Evolutionary conservation across 2,888 invertebrate genomes (phyloP).

Genomic region (Nephrotoma guestfalica): DNA sequence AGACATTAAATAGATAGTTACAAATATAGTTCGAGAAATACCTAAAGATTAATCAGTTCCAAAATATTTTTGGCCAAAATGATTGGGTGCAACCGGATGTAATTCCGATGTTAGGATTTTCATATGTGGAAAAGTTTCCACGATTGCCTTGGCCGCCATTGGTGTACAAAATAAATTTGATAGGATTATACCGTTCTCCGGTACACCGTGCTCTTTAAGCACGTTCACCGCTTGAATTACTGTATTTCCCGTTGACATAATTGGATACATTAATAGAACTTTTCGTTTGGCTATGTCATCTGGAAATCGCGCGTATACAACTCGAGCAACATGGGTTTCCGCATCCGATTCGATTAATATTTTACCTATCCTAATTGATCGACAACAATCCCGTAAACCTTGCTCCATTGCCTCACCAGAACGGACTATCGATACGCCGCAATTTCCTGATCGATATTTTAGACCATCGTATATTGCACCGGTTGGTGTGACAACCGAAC

Average conservation of each 20-base stretch:
- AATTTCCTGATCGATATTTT: slow-evolving; percentile 93
- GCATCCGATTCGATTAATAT: slow-evolving; percentile 93
- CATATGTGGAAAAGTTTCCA: slow-evolving; percentile 75
- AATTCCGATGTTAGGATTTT: slow-evolving; percentile 93
- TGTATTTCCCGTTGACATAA: slow-evolving; percentile 97
- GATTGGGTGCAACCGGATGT: slow-evolving; percentile 88
- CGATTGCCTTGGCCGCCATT: slow-evolving; percentile 68
- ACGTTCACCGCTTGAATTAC: slow-evolving; percentile 89
- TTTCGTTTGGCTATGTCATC: slow-evolving; percentile 81
- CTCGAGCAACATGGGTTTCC: slow-evolving; percentile 90
- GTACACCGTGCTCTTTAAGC: slow-evolving; percentile 83
- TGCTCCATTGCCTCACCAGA: slow-evolving; percentile 96
- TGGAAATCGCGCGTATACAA: slow-evolving; percentile 95
- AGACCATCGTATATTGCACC: slow-evolving; percentile 75
- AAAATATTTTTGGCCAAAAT: slow-evolving; percentile 97
- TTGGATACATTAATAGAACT: slow-evolving; percentile 95
- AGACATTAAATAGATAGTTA: background rate
- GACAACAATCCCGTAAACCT: slow-evolving; percentile 89
- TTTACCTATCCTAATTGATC: slow-evolving; percentile 96
- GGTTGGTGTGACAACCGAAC: slow-evolving; percentile 86
- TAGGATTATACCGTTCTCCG: slow-evolving; percentile 88
- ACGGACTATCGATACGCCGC: slow-evolving; percentile 93
- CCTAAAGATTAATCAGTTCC: slow-evolving; percentile 65
- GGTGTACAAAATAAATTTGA: slow-evolving; percentile 97
- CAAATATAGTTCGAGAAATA: background rate